phyloP scores from a whole-genome alignment of 2,797 vertebrate genomes.

The Sorex maritimensis region DNA sequence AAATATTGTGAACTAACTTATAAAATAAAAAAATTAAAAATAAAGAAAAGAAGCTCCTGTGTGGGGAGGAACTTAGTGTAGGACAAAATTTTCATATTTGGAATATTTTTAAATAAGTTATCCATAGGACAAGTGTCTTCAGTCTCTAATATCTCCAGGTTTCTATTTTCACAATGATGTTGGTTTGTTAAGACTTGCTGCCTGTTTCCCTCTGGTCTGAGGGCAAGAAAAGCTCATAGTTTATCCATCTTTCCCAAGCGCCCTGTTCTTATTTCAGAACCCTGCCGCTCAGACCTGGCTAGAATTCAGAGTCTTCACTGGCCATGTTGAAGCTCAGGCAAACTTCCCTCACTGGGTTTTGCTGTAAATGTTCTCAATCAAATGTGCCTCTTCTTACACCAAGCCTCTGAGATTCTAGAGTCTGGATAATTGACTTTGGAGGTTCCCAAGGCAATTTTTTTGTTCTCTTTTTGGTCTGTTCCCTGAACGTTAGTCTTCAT shows the following conservation, averaged over 20 bases:
- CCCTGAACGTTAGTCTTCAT: conserved; percentile 99
- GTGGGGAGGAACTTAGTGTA: too few species aligned
- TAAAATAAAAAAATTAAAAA: too few species aligned
- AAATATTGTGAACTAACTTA: too few species aligned
- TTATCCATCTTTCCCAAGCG: conserved; percentile 92
- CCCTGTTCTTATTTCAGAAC: conserved; percentile 90
- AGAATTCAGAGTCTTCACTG: conserved; percentile 97
- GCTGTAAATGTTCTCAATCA: conserved; percentile 98
- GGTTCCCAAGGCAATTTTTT: conserved; percentile 98
- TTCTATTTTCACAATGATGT: conserved; percentile 91
- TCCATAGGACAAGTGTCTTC: conserved; percentile 95
- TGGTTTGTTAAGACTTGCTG: conserved; percentile 91
- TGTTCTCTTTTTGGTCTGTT: conserved; percentile 98
- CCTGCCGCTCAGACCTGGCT: conserved; percentile 90
- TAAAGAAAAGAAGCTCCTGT: too few species aligned
- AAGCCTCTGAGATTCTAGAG: conserved; percentile 98
- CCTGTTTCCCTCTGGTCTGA: conserved; percentile 87
- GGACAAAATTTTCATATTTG: too few species aligned
- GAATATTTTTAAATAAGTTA: conserved; percentile 90
- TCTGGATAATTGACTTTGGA: conserved; percentile 99
- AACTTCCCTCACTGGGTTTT: conserved; percentile 99
- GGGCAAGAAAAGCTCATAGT: conserved; percentile 93
- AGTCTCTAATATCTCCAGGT: conserved; percentile 91
- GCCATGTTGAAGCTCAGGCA: conserved; percentile 99
- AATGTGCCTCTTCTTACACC: conserved; percentile 97